These are phyloP conservation scores for Drosophila ercepeae DNA, from an alignment of 1,140 invertebrate genomes.

Conservation along the genomic window DNA sequence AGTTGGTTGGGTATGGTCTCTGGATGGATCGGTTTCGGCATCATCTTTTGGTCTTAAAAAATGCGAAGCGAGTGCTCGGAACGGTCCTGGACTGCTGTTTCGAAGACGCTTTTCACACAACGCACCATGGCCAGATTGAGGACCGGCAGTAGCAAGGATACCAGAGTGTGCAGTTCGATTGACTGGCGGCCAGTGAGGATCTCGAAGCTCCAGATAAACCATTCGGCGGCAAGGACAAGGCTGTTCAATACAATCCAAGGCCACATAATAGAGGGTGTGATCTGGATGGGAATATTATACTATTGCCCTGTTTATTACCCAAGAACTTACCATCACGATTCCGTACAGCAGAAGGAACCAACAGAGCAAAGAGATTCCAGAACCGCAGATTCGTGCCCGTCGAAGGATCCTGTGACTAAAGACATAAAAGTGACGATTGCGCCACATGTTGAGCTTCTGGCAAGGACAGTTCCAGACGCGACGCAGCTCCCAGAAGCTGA, in stretches of 20 bases:
- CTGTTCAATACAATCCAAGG: conserved; percentile 27
- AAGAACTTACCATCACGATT: conserved; percentile 11
- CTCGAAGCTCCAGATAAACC: conserved; percentile 7
- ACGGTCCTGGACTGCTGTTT: conserved; percentile 21
- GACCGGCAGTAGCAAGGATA: conserved; percentile 3
- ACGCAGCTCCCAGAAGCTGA: conserved; percentile 1
- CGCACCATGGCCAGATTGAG: conserved; percentile 26
- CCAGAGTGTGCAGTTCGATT: neutral
- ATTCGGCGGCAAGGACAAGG: conserved; percentile 1
- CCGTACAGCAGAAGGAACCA: conserved; percentile 43
- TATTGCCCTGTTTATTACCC: too few species aligned
- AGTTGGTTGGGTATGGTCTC: too few species aligned
- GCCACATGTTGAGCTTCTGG: conserved; percentile 24
- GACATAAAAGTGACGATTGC: conserved; percentile 27
- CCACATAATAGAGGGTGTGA: neutral
- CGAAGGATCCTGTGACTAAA: neutral
- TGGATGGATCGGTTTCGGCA: neutral
- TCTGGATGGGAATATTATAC: conserved; percentile 6
- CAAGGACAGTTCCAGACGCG: neutral
- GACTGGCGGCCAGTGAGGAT: neutral
- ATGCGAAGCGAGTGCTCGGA: conserved; percentile 8
- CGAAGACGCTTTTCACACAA: conserved; percentile 38
- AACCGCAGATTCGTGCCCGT: conserved; percentile 4
- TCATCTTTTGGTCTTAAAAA: neutral
- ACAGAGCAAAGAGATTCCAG: neutral